Evolutionary conservation across 1,140 invertebrate species (phyloP), one percentile per base, ranked within the genome.

Genomic region (Ylistrum balloti): DNA sequence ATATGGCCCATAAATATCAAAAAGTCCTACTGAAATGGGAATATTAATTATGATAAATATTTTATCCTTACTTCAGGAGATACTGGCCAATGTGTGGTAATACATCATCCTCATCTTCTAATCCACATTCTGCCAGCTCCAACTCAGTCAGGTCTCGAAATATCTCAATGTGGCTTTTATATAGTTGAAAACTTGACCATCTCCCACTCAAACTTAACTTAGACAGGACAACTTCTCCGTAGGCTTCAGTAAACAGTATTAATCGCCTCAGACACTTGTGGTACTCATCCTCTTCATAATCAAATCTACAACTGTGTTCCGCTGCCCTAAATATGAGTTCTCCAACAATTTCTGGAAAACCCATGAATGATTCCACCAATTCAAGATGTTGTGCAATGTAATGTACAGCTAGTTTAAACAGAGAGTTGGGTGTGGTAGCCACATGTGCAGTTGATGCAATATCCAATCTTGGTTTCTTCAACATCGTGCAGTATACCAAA

Each of bases 1-100:
- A n/a, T n/a, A n/a, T n/a, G n/a, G n/a, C n/a, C n/a, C n/a, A n/a
- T n/a, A n/a, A n/a, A n/a, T n/a, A n/a, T n/a, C n/a, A n/a, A n/a
- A n/a, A n/a, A n/a, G n/a, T n/a, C n/a, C n/a, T n/a, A n/a, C n/a
- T n/a, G n/a, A n/a, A n/a, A n/a, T n/a, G n/a, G n/a, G n/a, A n/a
- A n/a, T n/a, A n/a, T n/a, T n/a, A n/a, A n/a, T n/a, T n/a, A n/a
- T n/a, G n/a, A n/a, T n/a, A n/a, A n/a, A n/a, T n/a, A n/a, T n/a
- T n/a, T n/a, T n/a, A n/a, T n/a, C n/a, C 56, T 74, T 74, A 74
- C 56, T 74, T n/a, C 5, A 5, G 15, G 22, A 74, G n/a, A 74
- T 74, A n/a, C n/a, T 74, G 56, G n/a, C 56, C 56, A 28, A 74
- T 74, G n/a, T 74, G 56, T 74, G 56, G 56, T 74, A 74, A 74